Percentiles rank a stretch among this genome's conserved stretches.
Evolutionary conservation across 2,797 vertebrate species (phyloP).

Genomic region (Xenentodon cancila): DNA sequence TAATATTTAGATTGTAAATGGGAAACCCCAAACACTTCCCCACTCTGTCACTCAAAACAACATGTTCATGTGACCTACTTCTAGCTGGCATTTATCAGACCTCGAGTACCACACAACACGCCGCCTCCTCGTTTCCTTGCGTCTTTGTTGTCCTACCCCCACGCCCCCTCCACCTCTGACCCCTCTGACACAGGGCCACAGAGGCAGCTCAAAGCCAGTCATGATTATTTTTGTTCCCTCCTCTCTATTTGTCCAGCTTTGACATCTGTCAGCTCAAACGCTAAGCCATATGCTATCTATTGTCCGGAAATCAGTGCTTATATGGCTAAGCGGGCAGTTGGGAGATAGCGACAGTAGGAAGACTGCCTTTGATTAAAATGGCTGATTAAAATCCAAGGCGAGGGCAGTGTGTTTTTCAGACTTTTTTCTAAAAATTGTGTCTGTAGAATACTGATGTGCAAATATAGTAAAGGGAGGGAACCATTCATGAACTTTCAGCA

Average conservation of each 20-base stretch:
- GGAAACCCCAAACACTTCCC: slow-evolving; percentile 47
- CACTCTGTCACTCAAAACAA: slow-evolving; percentile 22
- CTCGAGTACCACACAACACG: slow-evolving; percentile 17
- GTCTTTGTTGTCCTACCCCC: slow-evolving; percentile 30
- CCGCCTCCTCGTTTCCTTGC: slow-evolving; percentile 30
- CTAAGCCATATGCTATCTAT: slow-evolving; percentile 75
- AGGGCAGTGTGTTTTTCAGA: slow-evolving; percentile 15
- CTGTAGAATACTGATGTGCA: too few species aligned
- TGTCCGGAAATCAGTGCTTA: slow-evolving; percentile 59
- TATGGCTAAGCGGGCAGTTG: slow-evolving; percentile 44
- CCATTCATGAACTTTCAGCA: slow-evolving; percentile 13
- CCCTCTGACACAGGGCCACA: slow-evolving; percentile 43
- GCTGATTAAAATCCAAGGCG: slow-evolving; percentile 38
- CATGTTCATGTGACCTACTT: slow-evolving; percentile 54
- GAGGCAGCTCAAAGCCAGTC: slow-evolving; percentile 66
- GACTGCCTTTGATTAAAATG: slow-evolving; percentile 58
- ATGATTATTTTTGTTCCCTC: slow-evolving; percentile 64
- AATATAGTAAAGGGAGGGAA: background rate
- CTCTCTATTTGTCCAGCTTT: slow-evolving; percentile 52
- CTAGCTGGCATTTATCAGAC: slow-evolving; percentile 34
- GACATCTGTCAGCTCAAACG: slow-evolving; percentile 78
- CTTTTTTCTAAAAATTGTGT: slow-evolving; percentile 12
- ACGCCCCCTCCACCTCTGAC: slow-evolving; percentile 36
- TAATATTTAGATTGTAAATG: slow-evolving; percentile 20
- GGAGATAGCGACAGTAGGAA: slow-evolving; percentile 43